phyloP scores from a whole-genome alignment of 2,888 invertebrate genomes.

The Ctenicera cuprea region DNA sequence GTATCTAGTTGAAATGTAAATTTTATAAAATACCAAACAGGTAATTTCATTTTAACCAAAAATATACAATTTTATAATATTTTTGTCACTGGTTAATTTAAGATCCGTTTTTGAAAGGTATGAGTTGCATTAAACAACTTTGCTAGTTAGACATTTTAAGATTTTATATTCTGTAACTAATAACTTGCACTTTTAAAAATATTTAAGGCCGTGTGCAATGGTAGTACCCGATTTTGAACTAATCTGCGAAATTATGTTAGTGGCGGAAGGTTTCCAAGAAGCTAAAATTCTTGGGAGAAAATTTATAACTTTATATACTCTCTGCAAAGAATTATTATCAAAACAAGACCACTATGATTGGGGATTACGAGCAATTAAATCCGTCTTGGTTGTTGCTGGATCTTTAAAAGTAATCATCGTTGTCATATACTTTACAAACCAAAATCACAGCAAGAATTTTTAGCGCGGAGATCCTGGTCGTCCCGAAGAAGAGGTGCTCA shows the following conservation, averaged over 20 bases:
- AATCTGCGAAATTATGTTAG: conserved; percentile 98
- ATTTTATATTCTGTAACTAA: too few species aligned
- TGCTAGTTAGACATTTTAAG: too few species aligned
- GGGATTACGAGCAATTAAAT: conserved; percentile 97
- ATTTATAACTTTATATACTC: conserved; percentile 95
- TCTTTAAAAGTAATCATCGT: conserved; percentile 86
- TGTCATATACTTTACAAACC: conserved; percentile 1
- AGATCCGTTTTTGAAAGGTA: too few species aligned
- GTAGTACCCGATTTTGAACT: conserved; percentile 98
- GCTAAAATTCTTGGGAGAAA: conserved; percentile 94
- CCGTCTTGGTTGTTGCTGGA: conserved; percentile 96
- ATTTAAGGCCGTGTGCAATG: conserved; percentile 93
- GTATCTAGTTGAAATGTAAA: too few species aligned
- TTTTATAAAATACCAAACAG: too few species aligned
- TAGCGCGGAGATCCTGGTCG: conserved; percentile 94
- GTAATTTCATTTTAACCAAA: too few species aligned
- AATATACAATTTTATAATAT: too few species aligned
- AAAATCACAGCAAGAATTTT: conserved; percentile 36
- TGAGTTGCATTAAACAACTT: too few species aligned
- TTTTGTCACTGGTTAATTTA: too few species aligned
- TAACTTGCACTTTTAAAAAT: too few species aligned
- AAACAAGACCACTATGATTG: conserved; percentile 99
- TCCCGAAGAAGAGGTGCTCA: conserved; percentile 97
- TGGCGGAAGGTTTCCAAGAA: conserved; percentile 97
- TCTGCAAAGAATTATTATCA: conserved; percentile 94